Conservation (phyloP, 2,113 vertebrate genomes). For the Tauraco erythrolophus region DNA sequence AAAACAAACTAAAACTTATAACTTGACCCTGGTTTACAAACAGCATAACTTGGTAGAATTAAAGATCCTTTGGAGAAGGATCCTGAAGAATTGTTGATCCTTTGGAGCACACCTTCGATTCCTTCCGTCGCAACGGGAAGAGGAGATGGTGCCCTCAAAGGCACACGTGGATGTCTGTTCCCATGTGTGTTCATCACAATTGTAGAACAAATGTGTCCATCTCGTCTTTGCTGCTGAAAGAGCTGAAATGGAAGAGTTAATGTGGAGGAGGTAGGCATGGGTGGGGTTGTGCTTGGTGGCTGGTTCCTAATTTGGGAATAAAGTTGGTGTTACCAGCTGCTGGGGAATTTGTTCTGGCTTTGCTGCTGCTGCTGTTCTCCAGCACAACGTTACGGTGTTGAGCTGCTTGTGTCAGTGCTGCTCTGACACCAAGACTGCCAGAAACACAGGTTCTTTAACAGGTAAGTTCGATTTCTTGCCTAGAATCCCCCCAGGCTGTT, state of each 20-base stretch:
- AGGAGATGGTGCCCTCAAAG: fast-evolving
- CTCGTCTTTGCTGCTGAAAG: not conserved
- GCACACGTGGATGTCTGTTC: no score
- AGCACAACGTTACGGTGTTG: fast-evolving
- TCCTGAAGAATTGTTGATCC: not conserved
- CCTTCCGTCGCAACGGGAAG: not conserved
- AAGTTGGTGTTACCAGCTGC: not conserved
- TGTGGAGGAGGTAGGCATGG: fast-evolving
- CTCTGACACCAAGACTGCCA: not conserved
- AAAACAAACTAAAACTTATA: not conserved
- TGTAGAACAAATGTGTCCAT: fast-evolving
- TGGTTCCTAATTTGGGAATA: not conserved
- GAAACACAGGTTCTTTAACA: not conserved
- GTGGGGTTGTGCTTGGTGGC: not conserved
- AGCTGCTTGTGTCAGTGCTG: not conserved
- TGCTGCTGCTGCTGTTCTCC: not conserved
- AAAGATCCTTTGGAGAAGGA: no score
- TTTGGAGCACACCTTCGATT: fast-evolving
- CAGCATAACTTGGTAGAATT: not conserved
- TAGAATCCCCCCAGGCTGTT: not conserved
- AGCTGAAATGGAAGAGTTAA: not conserved
- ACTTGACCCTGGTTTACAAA: not conserved
- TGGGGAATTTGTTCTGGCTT: not conserved
- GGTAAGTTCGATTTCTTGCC: not conserved
- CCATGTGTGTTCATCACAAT: fast-evolving